Conservation (phyloP, 2,888 invertebrate species). For the Agonopterix arenella region DNA sequence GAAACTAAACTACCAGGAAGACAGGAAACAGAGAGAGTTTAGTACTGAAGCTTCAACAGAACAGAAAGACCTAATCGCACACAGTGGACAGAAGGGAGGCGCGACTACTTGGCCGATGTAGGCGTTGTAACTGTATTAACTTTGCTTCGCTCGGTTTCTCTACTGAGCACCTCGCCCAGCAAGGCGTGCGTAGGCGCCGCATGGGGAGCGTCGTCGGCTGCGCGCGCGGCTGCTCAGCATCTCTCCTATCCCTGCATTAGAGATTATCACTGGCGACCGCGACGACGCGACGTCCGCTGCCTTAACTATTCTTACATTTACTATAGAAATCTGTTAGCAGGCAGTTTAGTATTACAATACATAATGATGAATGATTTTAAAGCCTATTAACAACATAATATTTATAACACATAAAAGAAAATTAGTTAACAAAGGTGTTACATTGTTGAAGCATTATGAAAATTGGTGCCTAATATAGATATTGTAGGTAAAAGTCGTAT, state of each 20-base stretch:
- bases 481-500: too few relatives aligned
- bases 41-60: slow-evolving; percentile 64
- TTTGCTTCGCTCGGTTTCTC: slow-evolving; percentile 80
- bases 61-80: slow-evolving; percentile 73
- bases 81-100: slow-evolving; percentile 72
- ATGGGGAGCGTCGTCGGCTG: slow-evolving; percentile 77
- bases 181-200: slow-evolving; percentile 87
- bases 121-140: slow-evolving; percentile 76
- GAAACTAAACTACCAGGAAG: slow-evolving; percentile 62
- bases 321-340: not conserved
- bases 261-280: slow-evolving; percentile 62
- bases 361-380: too few relatives aligned
- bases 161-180: slow-evolving; percentile 87
- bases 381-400: too few relatives aligned
- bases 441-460: too few relatives aligned
- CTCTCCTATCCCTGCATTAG: slow-evolving; percentile 77
- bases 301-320: slow-evolving; percentile 7
- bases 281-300: slow-evolving; percentile 33
- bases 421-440: too few relatives aligned
- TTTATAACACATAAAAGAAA: too few relatives aligned
- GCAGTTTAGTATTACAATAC: too few relatives aligned
- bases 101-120: slow-evolving; percentile 73
- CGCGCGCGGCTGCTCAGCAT: slow-evolving; percentile 56
- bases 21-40: slow-evolving; percentile 43
- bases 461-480: too few relatives aligned